Evolutionary conservation across 2,888 invertebrate genomes (phyloP).

Genomic region (Drosophila greeni): DNA sequence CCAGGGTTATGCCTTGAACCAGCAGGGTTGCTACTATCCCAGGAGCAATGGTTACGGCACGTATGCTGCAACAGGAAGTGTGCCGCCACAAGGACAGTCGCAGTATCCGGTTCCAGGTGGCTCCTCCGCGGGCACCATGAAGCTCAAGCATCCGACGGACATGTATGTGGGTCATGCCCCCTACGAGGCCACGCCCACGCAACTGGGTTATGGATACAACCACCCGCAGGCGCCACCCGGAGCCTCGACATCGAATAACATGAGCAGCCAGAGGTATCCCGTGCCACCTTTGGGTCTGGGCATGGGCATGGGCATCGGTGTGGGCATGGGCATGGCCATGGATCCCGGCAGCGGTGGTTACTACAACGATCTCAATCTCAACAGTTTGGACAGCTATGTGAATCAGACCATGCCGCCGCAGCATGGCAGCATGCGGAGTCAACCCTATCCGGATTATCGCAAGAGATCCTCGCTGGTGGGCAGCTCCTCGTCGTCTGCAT

Average conservation of each 20-base stretch:
- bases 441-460: slow-evolving; percentile 55
- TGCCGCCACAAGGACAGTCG: slow-evolving; percentile 11
- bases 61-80: slow-evolving; percentile 13
- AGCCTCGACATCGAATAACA: slow-evolving; percentile 14
- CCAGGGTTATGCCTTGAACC: slow-evolving; percentile 56
- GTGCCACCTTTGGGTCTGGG: slow-evolving; percentile 30
- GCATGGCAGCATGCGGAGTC: slow-evolving; percentile 47
- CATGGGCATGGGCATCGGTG: slow-evolving; percentile 32
- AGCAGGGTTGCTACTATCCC: slow-evolving; percentile 72
- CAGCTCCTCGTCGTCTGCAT: slow-evolving; percentile 13
- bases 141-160: slow-evolving; percentile 73
- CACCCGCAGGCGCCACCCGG: slow-evolving; percentile 13
- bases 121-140: slow-evolving; percentile 37
- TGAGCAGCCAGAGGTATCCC: slow-evolving; percentile 43
- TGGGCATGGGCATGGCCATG: slow-evolving; percentile 43
- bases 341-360: slow-evolving; percentile 45
- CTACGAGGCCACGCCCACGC: slow-evolving; percentile 52
- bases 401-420: slow-evolving; percentile 36
- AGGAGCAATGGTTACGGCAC: slow-evolving; percentile 48
- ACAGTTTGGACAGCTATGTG: slow-evolving; percentile 59
- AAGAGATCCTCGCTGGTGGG: slow-evolving; percentile 48
- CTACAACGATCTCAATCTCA: slow-evolving; percentile 71
- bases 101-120: slow-evolving; percentile 43
- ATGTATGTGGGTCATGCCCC: slow-evolving; percentile 57
- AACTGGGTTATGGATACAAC: slow-evolving; percentile 51